Percentiles rank a stretch among this genome's conserved stretches.
These are phyloP conservation scores for Platycnemis pennipes DNA, from an alignment of 2,888 invertebrate genomes.

Conservation along the genomic window DNA sequence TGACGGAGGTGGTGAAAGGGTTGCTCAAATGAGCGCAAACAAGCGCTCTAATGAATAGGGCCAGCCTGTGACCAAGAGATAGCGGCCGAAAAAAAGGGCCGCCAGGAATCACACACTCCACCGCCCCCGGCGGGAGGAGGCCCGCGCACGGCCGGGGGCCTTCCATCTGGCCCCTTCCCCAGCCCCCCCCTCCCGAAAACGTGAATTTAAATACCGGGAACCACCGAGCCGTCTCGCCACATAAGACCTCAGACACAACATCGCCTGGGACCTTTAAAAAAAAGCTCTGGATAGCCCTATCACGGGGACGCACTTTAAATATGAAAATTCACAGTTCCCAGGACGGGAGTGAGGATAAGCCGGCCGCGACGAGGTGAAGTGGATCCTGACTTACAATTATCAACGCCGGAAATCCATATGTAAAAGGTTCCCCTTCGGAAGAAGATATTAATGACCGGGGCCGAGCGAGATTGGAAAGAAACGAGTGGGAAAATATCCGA, in stretches of 20 bases:
- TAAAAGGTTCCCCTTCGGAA: not conserved
- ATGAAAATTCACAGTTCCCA: not conserved
- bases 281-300: not conserved
- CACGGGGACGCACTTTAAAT: not conserved
- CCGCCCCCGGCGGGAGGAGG: not conserved
- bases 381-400: not conserved
- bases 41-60: slow-evolving; percentile 46
- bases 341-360: not conserved
- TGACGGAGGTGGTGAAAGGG: slow-evolving; percentile 16
- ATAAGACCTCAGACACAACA: not conserved
- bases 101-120: not conserved
- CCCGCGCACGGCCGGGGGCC: not conserved
- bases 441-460: not conserved
- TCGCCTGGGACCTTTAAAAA: not conserved
- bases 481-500: not conserved
- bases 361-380: not conserved
- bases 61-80: not conserved
- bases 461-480: not conserved
- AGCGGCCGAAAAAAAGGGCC: not conserved
- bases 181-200: not conserved
- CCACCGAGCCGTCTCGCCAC: not conserved
- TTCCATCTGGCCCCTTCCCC: not conserved
- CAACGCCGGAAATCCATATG: not conserved
- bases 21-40: slow-evolving; percentile 4
- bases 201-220: not conserved